Evolutionary conservation across 2,113 vertebrate species (phyloP), one percentile per base, ranked within the genome.

Genomic region (Melospiza georgiana): DNA sequence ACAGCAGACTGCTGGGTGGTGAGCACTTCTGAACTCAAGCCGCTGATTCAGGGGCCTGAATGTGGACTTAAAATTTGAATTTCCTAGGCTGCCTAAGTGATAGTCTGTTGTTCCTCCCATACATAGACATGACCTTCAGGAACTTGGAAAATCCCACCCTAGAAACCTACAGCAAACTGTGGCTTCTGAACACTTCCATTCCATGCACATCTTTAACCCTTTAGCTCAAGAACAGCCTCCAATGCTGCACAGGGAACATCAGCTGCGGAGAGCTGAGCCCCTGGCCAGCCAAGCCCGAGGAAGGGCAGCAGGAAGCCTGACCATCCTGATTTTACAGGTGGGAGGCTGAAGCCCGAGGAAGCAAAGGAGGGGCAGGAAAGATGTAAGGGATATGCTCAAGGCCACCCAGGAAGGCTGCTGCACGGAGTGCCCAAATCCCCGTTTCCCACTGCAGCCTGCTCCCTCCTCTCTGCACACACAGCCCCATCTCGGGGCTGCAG

Each of bases 381-480:
- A 92, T 94, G 59, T 19, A 65, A 93, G 22, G 31, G 68, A 71
- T 93, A 83, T 43, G 28, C 37, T 84, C 88, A 86, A 72, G 92
- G 92, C 95, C 92, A 96, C 93, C 88, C 96, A 95, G 93, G 69
- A 92, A 90, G 95, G 58, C 49, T 61, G 57, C 6, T 84, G 44
- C 52, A 78, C 20, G 13, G 20, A 86, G 68, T 31, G 89, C 44
- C 61, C 15, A 5, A 92, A 78, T 68, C 73, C 82, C 78, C 48
- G 46, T 81, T 96, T 93, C 76, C 78, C 87, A 85, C 68, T 78
- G 79, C 90, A 88, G 90, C 57, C 37, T 5, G 7, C 51, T 92
- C 52, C 76, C 33, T 90, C 52, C 68, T 46, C 19, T 54, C 65
- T 3, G 3, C 61, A 23, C 27, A 54, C 72, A 89, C 84, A 75